Conservation (phyloP, 2,797 vertebrate species). For the Notamacropus eugenii region DNA sequence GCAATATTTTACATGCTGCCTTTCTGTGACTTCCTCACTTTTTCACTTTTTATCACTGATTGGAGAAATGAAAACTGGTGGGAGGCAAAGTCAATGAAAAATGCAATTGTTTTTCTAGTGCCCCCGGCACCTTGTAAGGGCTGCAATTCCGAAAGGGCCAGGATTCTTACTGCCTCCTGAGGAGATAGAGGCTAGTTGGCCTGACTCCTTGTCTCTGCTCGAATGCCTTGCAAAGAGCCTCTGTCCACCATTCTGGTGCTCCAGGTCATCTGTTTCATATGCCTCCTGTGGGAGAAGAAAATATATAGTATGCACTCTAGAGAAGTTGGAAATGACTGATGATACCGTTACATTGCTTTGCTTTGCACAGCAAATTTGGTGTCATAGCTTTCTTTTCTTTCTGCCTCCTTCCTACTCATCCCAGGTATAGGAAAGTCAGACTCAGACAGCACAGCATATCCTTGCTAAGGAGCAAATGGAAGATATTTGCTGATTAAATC, state of each 20-base stretch:
- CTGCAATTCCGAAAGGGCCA: not conserved
- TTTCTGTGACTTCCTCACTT: conserved; percentile 45
- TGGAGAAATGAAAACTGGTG: not conserved
- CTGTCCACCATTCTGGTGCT: conserved; percentile 7
- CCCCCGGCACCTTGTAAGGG: not conserved
- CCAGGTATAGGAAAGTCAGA: conserved; percentile 36
- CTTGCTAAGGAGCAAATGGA: conserved; percentile 41
- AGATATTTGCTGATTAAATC: not conserved
- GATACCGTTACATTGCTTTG: conserved; percentile 33
- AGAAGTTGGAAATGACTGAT: conserved; percentile 68
- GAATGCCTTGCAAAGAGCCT: conserved; percentile 31
- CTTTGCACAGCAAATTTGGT: conserved; percentile 47
- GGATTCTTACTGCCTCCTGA: not conserved
- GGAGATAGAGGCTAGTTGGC: not conserved
- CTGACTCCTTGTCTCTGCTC: not conserved
- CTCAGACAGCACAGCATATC: conserved; percentile 9
- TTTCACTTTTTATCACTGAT: not conserved
- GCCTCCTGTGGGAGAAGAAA: conserved; percentile 42
- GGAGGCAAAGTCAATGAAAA: conserved; percentile 31
- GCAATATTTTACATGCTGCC: conserved; percentile 20
- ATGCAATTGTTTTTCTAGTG: conserved; percentile 22
- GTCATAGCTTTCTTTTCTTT: conserved; percentile 26
- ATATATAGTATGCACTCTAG: conserved; percentile 27
- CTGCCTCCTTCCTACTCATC: conserved; percentile 11
- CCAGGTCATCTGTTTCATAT: conserved; percentile 59